phyloP scores from a whole-genome alignment of 2,888 invertebrate species.

The Drosophila parthenogenetica region DNA sequence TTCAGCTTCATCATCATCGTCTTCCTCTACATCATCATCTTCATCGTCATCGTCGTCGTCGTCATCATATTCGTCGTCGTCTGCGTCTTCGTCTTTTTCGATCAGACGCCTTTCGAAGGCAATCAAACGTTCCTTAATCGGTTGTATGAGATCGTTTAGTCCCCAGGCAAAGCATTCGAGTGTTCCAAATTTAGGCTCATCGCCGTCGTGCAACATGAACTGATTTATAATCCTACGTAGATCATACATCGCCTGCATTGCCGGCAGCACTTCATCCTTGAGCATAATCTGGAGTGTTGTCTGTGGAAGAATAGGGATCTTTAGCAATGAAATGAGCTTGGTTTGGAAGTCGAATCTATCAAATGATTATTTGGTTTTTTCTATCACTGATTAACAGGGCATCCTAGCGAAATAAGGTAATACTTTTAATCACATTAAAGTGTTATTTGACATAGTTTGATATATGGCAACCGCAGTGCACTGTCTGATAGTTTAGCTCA shows the following conservation, averaged over 20 bases:
- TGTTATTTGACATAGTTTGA: too few species aligned
- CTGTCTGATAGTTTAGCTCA: too few species aligned
- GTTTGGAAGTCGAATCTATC: too few species aligned
- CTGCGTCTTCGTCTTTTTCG: conserved; percentile 18
- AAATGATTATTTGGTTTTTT: too few species aligned
- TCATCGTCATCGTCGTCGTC: background rate
- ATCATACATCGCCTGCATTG: conserved; percentile 77
- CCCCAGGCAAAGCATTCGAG: conserved; percentile 86
- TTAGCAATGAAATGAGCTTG: too few species aligned
- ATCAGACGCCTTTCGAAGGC: conserved; percentile 84
- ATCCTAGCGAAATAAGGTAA: too few species aligned
- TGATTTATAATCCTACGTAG: conserved; percentile 83
- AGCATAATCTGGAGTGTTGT: conserved; percentile 67
- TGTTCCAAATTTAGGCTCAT: conserved; percentile 83
- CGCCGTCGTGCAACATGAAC: conserved; percentile 70
- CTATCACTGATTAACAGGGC: too few species aligned
- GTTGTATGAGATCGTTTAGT: conserved; percentile 83
- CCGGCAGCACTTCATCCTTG: conserved; percentile 71
- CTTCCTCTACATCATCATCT: background rate
- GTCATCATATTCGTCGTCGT: conserved; percentile 25
- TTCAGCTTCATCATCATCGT: background rate
- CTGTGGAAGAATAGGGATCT: conserved; percentile 47
- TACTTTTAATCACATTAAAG: too few species aligned
- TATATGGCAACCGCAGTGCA: too few species aligned
- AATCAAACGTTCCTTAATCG: conserved; percentile 83